phyloP scores from a whole-genome alignment of 2,888 invertebrate genomes.

The Epinotia ramella region DNA sequence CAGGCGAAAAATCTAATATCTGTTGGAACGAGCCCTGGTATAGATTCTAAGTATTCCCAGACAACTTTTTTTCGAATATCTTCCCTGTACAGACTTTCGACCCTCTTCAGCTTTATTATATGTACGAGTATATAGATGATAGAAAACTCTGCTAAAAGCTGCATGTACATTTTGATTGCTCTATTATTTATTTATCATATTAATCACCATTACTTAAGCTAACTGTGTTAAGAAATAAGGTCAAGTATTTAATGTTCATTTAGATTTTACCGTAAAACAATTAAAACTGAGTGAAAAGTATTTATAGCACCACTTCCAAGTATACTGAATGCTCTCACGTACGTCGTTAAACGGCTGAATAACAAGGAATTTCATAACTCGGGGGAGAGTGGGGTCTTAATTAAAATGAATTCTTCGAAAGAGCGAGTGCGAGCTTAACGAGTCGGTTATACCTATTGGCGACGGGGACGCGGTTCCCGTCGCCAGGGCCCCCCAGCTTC shows the following conservation, averaged over 20 bases:
- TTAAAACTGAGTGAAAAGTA: neutral
- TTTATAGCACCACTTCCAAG: neutral
- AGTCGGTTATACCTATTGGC: constrained; percentile 57
- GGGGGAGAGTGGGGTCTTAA: constrained; percentile 57
- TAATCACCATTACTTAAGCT: no score
- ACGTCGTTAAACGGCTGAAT: constrained; percentile 40
- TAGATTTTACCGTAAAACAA: neutral
- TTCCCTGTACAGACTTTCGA: no score
- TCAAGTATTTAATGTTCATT: neutral
- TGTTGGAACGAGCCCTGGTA: no score
- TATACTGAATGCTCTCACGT: constrained; percentile 38
- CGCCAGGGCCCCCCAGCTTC: neutral
- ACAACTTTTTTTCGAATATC: no score
- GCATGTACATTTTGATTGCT: no score
- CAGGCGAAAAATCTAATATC: no score
- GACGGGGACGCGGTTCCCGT: constrained; percentile 47
- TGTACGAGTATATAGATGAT: no score
- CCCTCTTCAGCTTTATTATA: no score
- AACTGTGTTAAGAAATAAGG: neutral
- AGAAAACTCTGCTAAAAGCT: no score
- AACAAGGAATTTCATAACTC: constrained; percentile 49
- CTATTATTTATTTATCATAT: no score
- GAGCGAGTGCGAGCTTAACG: constrained; percentile 54
- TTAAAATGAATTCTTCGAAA: constrained; percentile 62
- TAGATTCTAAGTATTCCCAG: no score